Base-by-base conservation (phyloP, 2,888 invertebrate genomes). In the Bhutanitis thaidina region DNA sequence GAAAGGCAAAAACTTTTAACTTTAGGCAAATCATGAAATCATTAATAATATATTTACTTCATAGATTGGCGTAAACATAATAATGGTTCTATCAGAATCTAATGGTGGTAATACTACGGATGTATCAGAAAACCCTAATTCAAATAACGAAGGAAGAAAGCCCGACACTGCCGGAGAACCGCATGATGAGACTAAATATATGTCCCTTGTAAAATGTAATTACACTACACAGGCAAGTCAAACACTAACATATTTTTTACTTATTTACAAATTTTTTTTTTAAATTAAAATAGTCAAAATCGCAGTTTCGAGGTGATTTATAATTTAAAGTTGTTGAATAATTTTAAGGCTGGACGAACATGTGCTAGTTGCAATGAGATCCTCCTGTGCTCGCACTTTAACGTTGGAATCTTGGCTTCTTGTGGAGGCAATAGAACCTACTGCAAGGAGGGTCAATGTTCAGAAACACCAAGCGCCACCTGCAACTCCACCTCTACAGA, bases 391-490 rank as follows among this genome's bases (percentile, higher is more conserved):
- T 20, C 44, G 1, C 13, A 39, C 13, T 32, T 50, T 9, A 29
- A 50, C 29, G 29, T 50, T 0, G 50, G 50, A 15, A 4, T 50
- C 1, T 25, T 35, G 1, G 14, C 8, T 14, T 14, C 5, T n/a
- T 50, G 50, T 15, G 13, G 4, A 8, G 50, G 44, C 3, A 9
- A 35, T 7, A 29, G 3, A 0, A 16, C 5, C 3, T 29, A 50
- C 15, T 50, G 50, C 35, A 45, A 50, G 8, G 10, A 45, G 1
- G 50, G 50, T 25, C 2, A 12, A 14, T 50, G 50, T 27, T 30
- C 44, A 0, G 35, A 44, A 10, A 35, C 27, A 13, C 35, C 25
- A 3, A 40, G 40, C 15, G 12, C 38, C 2, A 40, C 12, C 12
- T 50, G 50, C 20, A 50, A 50, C 29, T 39, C 39, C 14, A 45